Evolutionary conservation across 2,113 vertebrate genomes (phyloP).

Genomic region (Xenopus borealis): DNA sequence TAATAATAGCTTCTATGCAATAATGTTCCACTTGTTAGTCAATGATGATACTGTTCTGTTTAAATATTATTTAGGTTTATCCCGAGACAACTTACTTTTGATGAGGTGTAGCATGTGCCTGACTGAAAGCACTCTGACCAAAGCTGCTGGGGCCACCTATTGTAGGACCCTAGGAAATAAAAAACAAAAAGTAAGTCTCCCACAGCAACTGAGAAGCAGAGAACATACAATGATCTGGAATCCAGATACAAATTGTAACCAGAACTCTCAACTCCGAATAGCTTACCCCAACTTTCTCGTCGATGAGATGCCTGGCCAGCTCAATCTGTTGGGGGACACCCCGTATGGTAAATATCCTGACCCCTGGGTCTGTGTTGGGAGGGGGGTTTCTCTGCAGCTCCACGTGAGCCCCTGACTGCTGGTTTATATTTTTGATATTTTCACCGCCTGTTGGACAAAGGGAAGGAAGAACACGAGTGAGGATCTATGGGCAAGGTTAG

Average conservation of each 20-base stretch:
- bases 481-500: background rate
- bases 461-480: background rate
- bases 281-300: constrained; percentile 96
- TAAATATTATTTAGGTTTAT: too few species aligned
- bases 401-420: constrained; percentile 94
- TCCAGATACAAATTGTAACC: too few species aligned
- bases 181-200: background rate
- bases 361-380: constrained; percentile 87
- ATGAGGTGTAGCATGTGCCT: constrained; percentile 84
- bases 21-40: too few species aligned
- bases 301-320: constrained; percentile 92
- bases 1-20: too few species aligned
- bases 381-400: constrained; percentile 96
- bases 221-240: too few species aligned
- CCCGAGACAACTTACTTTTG: constrained; percentile 79
- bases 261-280: too few species aligned
- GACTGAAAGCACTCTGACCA: constrained; percentile 87
- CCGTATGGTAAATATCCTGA: constrained; percentile 93
- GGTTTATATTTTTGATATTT: constrained; percentile 97
- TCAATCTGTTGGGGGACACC: constrained; percentile 91
- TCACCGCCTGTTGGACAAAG: constrained; percentile 77
- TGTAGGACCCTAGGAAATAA: constrained; percentile 73
- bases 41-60: too few species aligned
- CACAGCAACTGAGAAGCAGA: too few species aligned
- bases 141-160: constrained; percentile 84